These are phyloP conservation scores for Etheostoma spectabile DNA, from an alignment of 2,113 vertebrate genomes.

Conservation along the genomic window DNA sequence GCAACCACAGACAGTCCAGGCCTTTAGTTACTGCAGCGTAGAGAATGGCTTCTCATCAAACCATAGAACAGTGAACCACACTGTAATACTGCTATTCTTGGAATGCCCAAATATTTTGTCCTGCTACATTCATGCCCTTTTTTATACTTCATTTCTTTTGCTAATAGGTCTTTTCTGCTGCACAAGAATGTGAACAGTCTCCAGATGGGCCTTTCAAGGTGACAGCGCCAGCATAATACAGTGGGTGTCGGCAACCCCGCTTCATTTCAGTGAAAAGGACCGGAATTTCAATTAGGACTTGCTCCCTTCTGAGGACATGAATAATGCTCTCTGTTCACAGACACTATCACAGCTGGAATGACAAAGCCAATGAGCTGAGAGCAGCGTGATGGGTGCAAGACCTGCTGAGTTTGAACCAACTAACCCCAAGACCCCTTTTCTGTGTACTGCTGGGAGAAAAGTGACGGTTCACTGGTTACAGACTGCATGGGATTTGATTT, in stretches of 20 bases:
- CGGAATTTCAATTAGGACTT: conserved; percentile 83
- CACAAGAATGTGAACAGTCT: conserved; percentile 57
- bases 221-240: conserved; percentile 77
- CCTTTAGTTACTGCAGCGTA: conserved; percentile 65
- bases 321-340: conserved; percentile 82
- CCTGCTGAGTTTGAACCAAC: conserved; percentile 78
- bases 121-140: conserved; percentile 38
- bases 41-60: conserved; percentile 47
- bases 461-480: conserved; percentile 56
- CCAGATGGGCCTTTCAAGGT: conserved; percentile 75
- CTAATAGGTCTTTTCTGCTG: conserved; percentile 43
- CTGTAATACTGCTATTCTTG: conserved; percentile 7
- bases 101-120: conserved; percentile 30
- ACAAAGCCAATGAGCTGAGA: conserved; percentile 75
- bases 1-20: conserved; percentile 63
- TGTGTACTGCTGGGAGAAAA: conserved; percentile 39
- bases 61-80: conserved; percentile 18
- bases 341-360: conserved; percentile 80
- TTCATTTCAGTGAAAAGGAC: conserved; percentile 76
- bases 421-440: conserved; percentile 64
- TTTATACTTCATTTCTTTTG: conserved; percentile 14
- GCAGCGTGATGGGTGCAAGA: conserved; percentile 70
- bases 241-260: conserved; percentile 62
- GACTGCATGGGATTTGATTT: conserved; percentile 63
- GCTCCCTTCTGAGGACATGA: conserved; percentile 78